Base-by-base conservation (phyloP, 2,797 vertebrate genomes). In the Oryzias sinensis region DNA sequence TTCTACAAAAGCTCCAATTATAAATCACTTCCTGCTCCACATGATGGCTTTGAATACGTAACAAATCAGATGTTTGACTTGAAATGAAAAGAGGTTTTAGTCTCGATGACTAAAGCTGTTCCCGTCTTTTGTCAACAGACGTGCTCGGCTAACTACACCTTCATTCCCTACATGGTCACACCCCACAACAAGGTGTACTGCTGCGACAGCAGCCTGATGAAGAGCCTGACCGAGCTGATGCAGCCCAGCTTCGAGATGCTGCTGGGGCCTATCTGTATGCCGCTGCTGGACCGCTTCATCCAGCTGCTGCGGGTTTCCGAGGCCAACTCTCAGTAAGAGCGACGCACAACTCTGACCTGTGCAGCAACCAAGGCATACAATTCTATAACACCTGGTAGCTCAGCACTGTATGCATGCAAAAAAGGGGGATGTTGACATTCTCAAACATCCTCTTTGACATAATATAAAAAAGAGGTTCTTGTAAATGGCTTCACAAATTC, bases 111-210 rank as follows among this genome's bases (percentile, higher is more conserved):
- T 6, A 13, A 44, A 44, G 20, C 40, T 2, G n/a, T 29, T 1
- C 60, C 17, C 46, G 11, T 53, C 37, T 29, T 25, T 55, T 75
- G 0, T 83, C 49, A 13, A 44, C 91, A 98, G 97, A 94, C 94
- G 40, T 96, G 95, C 80, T 94, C 95, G 14, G 95, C 94, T 61
- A 98, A 96, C 89, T 99, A 99, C 88, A 94, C 92, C 45, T 97
- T 98, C 79, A 93, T 98, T 79, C 95, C 97, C 0, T 99, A 99
- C 71, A 97, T 98, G 95, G 93, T 98, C 77, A 99, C 96, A 0
- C 96, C 97, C 0, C 96, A 97, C 73, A 96, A 93, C 87, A 99
- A 98, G 84, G 95, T 98, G 53, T 99, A 97, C 87, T 96, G 95
- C 89, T 99, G 97, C 45, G 97, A 99, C 27, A 91, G 95, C 84